A percentile compares a stretch with the other conserved stretches of the same genome.
Evolutionary conservation across 2,113 vertebrate species (phyloP).

Genomic region (Irena cyanogastra): DNA sequence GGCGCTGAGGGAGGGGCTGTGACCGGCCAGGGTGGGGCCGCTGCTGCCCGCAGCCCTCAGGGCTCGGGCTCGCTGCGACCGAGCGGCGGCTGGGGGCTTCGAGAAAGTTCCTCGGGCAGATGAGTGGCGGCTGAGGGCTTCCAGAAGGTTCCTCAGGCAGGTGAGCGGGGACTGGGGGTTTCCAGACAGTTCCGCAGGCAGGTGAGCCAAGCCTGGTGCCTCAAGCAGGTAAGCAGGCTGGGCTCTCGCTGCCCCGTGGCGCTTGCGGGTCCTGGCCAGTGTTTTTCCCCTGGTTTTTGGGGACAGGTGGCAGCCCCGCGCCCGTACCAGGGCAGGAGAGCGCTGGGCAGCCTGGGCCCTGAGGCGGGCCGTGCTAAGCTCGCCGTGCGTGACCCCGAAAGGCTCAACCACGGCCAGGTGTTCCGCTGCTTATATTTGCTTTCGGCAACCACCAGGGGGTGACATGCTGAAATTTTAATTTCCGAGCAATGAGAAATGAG

Average conservation of each 20-base stretch:
- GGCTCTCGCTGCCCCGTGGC: rapidly evolving
- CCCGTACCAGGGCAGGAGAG: rapidly evolving
- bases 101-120: not conserved
- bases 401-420: rapidly evolving
- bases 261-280: rapidly evolving
- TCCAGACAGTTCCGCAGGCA: not conserved
- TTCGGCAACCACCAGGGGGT: not conserved
- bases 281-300: not conserved
- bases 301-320: rapidly evolving
- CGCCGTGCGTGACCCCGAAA: rapidly evolving
- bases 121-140: rapidly evolving
- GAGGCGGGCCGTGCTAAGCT: not conserved
- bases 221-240: rapidly evolving
- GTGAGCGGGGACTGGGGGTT: rapidly evolving
- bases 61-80: not conserved
- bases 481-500: rapidly evolving
- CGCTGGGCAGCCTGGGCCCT: rapidly evolving
- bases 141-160: not conserved
- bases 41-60: not conserved
- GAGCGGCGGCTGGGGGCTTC: rapidly evolving
- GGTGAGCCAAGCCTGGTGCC: rapidly evolving
- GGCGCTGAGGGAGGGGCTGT: not conserved
- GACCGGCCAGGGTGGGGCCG: not conserved
- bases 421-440: not conserved
- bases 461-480: not conserved